A percentile compares a stretch with the other conserved stretches of the same genome.
Conservation (phyloP, 2,888 invertebrate genomes). For the Xestia c-nigrum region DNA sequence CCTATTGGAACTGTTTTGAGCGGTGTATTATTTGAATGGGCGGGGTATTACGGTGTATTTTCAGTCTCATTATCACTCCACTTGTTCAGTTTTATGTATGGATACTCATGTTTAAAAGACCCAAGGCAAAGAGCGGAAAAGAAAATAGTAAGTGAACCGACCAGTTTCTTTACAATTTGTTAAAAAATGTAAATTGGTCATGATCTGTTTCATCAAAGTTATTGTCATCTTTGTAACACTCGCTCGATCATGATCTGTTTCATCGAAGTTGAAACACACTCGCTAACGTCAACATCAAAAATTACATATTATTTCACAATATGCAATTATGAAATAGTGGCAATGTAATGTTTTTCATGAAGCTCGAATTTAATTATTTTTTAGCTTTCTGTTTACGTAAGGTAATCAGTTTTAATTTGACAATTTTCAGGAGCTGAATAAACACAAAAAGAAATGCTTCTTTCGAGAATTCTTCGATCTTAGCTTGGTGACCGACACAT, state of each 20-base stretch:
- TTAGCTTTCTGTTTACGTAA: not conserved
- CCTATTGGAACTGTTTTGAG: constrained; percentile 96
- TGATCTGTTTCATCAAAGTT: not conserved
- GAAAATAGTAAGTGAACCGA: constrained; percentile 72
- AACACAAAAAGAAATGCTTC: constrained; percentile 72
- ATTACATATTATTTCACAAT: not conserved
- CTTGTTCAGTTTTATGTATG: constrained; percentile 93
- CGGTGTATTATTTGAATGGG: constrained; percentile 93
- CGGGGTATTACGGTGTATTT: constrained; percentile 96
- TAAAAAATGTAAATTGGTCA: not conserved
- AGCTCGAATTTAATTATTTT: not conserved
- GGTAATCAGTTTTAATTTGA: not conserved
- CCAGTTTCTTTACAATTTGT: not conserved
- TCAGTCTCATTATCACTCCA: constrained; percentile 93
- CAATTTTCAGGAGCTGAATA: constrained; percentile 38
- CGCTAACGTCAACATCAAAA: not conserved
- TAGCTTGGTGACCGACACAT: constrained; percentile 93
- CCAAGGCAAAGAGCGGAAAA: constrained; percentile 79
- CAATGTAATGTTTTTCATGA: not conserved
- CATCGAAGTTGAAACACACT: too few relatives aligned
- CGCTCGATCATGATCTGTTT: too few relatives aligned
- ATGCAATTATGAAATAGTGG: not conserved
- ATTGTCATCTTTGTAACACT: not conserved
- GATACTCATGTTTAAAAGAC: constrained; percentile 93
- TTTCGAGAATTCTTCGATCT: constrained; percentile 94